Base-by-base conservation (phyloP, 2,113 vertebrate species). In the Bubalus kerabau region DNA sequence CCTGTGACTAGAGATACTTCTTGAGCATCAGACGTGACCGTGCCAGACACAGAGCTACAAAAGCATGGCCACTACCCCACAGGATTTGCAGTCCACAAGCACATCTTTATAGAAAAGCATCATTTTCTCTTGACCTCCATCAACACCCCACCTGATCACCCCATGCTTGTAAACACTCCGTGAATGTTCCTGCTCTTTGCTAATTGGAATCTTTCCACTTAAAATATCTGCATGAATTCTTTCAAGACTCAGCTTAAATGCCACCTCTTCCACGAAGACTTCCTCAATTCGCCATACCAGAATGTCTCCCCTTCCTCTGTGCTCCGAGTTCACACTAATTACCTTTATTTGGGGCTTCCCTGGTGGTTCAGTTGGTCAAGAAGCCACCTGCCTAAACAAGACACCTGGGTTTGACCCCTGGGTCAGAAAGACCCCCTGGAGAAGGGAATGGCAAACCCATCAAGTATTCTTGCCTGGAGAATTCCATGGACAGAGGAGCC, bases 1-100 rank as follows among this genome's bases (percentile, higher is more conserved):
- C 46, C 14, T 2, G 2, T 0, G 30, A 57, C 11, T 21, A 26
- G n/a, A 83, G 23, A 36, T 10, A 1, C 19, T 54, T 88, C 17
- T 3, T 11, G n/a, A n/a, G 62, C 57, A 52, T 14, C 40, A 56
- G 43, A 62, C 74, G 0, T 10, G 50, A 8, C 6, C 1, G 0
- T 43, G 15, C 26, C 4, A 2, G 88, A 28, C 24, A 11, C 7
- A 19, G 54, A 21, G 67, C 67, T 78, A 8, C 26, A 9, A 7
- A 93, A 36, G 43, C 52, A 28, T 0, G 13, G 82, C 24, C 17
- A 0, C 50, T 4, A 8, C 28, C 48, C 46, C 24, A 3, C 2
- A 6, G 36, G 46, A n/a, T 50, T 10, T 59, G 10, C 2, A 14
- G 19, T 13, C n/a, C 6, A 26, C 7, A 48, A 36, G 19, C 67